Evolutionary conservation across 2,888 invertebrate species (phyloP).

Genomic region (Epirrita christyi): DNA sequence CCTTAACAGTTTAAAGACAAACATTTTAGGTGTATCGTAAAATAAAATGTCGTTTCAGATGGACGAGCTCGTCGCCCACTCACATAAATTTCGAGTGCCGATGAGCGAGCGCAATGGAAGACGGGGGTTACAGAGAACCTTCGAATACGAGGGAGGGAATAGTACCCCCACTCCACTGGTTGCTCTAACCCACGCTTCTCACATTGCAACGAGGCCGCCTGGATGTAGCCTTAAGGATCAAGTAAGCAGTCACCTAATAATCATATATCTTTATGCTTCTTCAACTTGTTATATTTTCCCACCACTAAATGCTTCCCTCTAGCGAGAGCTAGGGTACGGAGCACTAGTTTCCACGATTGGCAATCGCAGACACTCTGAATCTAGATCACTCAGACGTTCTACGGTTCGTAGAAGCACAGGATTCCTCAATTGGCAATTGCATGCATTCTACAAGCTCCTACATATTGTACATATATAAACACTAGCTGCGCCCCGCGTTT

Average conservation of each 20-base stretch:
- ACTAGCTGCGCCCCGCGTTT: too few relatives aligned
- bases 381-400: not conserved
- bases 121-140: conserved; percentile 57
- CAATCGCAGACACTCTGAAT: too few relatives aligned
- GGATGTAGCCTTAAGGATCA: conserved; percentile 70
- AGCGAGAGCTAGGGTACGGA: too few relatives aligned
- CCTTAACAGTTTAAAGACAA: conserved; percentile 32
- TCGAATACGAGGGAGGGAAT: conserved; percentile 53
- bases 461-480: not conserved
- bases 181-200: conserved; percentile 72
- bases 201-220: conserved; percentile 70
- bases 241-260: conserved; percentile 34
- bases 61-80: conserved; percentile 74
- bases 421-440: not conserved
- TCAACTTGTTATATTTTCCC: not conserved
- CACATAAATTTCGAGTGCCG: conserved; percentile 73
- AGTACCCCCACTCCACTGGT: conserved; percentile 67
- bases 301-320: too few relatives aligned
- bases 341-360: too few relatives aligned
- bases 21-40: conserved; percentile 35
- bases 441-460: not conserved
- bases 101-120: conserved; percentile 68
- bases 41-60: conserved; percentile 56
- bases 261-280: not conserved
- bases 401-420: not conserved